Evolutionary conservation across 2,113 vertebrate species (phyloP), one percentile per base, ranked within the genome.

Genomic region (Atherinomorus stipes): DNA sequence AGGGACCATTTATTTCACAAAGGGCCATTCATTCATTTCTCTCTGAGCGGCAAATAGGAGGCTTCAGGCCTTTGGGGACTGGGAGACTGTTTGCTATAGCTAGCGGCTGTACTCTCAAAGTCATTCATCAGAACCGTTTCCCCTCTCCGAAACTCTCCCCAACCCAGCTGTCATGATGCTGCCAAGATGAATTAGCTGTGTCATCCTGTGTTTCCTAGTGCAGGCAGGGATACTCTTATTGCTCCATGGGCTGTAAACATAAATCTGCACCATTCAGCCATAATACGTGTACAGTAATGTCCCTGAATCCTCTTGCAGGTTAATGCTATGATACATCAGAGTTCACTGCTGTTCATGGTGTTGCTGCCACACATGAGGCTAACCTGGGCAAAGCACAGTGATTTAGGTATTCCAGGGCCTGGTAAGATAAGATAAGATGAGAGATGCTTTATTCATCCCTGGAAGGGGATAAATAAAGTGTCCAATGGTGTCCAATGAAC

Each of bases 81-180:
- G 9, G 51, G 83, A 67, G 63, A 54, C 74, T 77, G 85, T 86
- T 89, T 82, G 80, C 81, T 71, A 44, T 74, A 86, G 82, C 88
- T 78, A 53, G 74, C 50, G 42, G 83, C 73, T 47, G 6, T 51
- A 56, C 74, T 85, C 81, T 84, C 62, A 86, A 85, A 88, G 84
- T 85, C 79, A 86, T 90, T 90, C 76, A 87, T 93, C 91, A 90
- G 71, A 77, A 86, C 52, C 74, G 21, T 83, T 76, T 84, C 71
- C 63, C 71, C 56, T 64, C 81, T 66, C 71, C 71, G 58, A 62
- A 84, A 76, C 31, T 67, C 74, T 73, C 49, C 37, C 52, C 63
- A 64, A 69, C 71, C 56, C 83, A 85, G 81, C 88, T 85, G 85
- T 85, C 81, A 77, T 18, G 71, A 74, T 66, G 71, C 84, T 71